These are phyloP conservation scores for Zaprionus gabonicus DNA, from an alignment of 1,140 invertebrate genomes.

Conservation along the genomic window DNA sequence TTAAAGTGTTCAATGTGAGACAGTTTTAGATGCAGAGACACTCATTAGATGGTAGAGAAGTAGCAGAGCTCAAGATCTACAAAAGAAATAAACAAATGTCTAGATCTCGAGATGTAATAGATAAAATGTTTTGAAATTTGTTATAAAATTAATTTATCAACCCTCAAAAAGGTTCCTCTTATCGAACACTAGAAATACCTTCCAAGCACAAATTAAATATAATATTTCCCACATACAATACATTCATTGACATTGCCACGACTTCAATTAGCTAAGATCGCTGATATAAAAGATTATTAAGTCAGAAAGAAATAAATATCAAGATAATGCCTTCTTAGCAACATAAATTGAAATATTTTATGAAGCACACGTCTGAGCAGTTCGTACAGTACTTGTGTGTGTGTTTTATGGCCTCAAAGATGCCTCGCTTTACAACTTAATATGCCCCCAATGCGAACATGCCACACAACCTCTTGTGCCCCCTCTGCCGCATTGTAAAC, in stretches of 20 bases:
- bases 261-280: constrained; percentile 1
- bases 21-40: background rate
- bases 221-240: background rate
- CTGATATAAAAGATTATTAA: constrained; percentile 19
- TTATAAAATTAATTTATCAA: too few species aligned
- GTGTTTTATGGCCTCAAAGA: constrained; percentile 26
- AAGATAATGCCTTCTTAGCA: background rate
- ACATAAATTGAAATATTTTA: constrained; percentile 48
- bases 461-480: background rate
- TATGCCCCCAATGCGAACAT: constrained; percentile 10
- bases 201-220: background rate
- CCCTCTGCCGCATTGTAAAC: constrained; percentile 12
- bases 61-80: background rate
- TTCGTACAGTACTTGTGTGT: background rate
- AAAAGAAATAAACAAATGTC: too few species aligned
- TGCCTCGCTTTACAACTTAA: constrained; percentile 28
- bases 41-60: background rate
- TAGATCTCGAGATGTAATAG: too few species aligned
- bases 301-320: constrained; percentile 17
- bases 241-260: background rate
- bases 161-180: too few species aligned
- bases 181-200: background rate
- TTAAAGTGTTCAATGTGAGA: background rate
- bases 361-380: constrained; percentile 16
- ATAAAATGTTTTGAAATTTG: too few species aligned